Conservation (phyloP, 2,113 vertebrate species). For the Cyphomyrus plagiostoma region DNA sequence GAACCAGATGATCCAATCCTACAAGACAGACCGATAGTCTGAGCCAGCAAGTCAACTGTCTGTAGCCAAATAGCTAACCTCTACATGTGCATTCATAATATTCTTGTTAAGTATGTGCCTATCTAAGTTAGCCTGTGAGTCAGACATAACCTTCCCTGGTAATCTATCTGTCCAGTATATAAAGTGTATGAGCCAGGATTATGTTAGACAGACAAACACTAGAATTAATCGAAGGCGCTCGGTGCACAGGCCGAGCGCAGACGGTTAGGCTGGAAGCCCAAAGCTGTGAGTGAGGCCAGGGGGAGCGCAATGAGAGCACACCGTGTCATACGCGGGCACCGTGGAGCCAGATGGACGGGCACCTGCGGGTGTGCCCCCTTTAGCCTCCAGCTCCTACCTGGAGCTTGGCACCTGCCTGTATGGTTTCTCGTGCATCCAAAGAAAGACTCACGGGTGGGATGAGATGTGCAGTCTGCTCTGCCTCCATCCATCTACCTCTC, state of each 20-base stretch:
- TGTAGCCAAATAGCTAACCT: background rate
- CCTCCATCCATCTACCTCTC: background rate
- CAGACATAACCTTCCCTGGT: background rate
- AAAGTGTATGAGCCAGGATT: background rate
- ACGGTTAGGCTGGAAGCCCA: background rate
- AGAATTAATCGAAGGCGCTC: background rate
- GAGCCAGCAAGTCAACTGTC: background rate
- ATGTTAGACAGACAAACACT: background rate
- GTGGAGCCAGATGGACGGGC: background rate
- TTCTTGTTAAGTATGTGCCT: background rate
- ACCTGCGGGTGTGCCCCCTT: background rate
- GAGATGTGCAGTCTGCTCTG: background rate
- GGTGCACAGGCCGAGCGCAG: background rate
- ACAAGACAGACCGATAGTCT: background rate
- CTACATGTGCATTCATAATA: background rate
- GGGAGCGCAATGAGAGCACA: background rate
- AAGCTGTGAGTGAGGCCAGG: background rate
- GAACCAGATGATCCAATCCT: background rate
- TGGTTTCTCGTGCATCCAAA: background rate
- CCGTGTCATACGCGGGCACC: background rate
- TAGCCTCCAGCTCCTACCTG: background rate
- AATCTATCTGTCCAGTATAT: background rate
- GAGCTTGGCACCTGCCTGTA: background rate
- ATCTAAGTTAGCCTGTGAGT: background rate
- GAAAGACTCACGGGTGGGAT: background rate